Percentiles rank a stretch among this genome's conserved stretches.
Evolutionary conservation across 2,797 vertebrate species (phyloP).

Genomic region (Pangasius krempfi): DNA sequence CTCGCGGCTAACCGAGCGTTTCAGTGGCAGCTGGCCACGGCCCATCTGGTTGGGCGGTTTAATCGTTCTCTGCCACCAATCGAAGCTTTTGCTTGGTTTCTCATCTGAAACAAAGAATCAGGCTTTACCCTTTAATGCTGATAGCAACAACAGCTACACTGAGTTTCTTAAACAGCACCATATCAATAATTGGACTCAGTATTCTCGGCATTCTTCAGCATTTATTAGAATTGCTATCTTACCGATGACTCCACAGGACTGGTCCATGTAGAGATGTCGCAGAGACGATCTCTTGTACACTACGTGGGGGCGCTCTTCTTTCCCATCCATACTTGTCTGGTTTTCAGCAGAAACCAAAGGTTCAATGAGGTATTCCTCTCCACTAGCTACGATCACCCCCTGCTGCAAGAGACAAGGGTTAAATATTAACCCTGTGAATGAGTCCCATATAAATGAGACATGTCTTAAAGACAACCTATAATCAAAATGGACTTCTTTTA

Average conservation of each 20-base stretch:
- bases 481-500: neutral
- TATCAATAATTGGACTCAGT: neutral
- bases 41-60: conserved; percentile 89
- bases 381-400: conserved; percentile 92
- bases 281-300: conserved; percentile 97
- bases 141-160: neutral
- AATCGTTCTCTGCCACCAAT: conserved; percentile 90
- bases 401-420: conserved; percentile 76
- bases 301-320: conserved; percentile 90
- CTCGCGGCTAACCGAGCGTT: conserved; percentile 93
- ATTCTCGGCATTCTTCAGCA: neutral
- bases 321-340: conserved; percentile 73
- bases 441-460: neutral
- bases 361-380: conserved; percentile 97
- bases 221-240: conserved; percentile 46
- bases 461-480: neutral
- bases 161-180: neutral
- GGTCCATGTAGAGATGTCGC: conserved; percentile 92
- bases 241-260: conserved; percentile 96
- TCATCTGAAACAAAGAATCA: conserved; percentile 76
- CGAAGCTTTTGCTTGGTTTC: conserved; percentile 88
- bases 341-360: conserved; percentile 85
- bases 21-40: conserved; percentile 89
- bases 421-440: conserved; percentile 46
- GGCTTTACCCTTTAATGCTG: neutral